A percentile compares a stretch with the other conserved stretches of the same genome.
These are phyloP conservation scores for Nephrotoma appendiculata DNA, from an alignment of 2,888 invertebrate genomes.

Conservation along the genomic window DNA sequence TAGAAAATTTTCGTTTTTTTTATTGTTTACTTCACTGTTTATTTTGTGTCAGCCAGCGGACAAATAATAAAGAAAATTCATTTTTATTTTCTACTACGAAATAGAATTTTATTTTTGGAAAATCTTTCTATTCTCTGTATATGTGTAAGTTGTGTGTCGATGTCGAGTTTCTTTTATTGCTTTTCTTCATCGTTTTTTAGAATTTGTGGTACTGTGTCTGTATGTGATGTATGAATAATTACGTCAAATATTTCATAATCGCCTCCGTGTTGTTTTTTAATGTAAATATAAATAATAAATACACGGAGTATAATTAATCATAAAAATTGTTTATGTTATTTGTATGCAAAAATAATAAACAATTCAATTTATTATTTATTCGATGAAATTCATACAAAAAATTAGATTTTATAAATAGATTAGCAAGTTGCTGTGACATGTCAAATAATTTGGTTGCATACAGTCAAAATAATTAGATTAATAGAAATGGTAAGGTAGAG, in stretches of 20 bases:
- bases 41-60: neutral
- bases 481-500: neutral
- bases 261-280: neutral
- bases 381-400: neutral
- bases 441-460: neutral
- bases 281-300: neutral
- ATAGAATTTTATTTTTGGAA: neutral
- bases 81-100: neutral
- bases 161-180: neutral
- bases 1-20: neutral
- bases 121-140: neutral
- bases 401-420: neutral
- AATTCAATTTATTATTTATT: neutral
- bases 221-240: neutral
- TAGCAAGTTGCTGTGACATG: neutral
- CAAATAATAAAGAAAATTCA: neutral
- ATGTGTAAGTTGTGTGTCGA: neutral
- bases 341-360: neutral
- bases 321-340: neutral
- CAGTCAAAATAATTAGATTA: neutral
- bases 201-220: neutral
- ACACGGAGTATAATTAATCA: neutral
- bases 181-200: neutral
- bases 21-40: neutral
- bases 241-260: neutral